These are phyloP conservation scores for Tigriopus californicus DNA, from an alignment of 2,888 invertebrate species.

Conservation along the genomic window DNA sequence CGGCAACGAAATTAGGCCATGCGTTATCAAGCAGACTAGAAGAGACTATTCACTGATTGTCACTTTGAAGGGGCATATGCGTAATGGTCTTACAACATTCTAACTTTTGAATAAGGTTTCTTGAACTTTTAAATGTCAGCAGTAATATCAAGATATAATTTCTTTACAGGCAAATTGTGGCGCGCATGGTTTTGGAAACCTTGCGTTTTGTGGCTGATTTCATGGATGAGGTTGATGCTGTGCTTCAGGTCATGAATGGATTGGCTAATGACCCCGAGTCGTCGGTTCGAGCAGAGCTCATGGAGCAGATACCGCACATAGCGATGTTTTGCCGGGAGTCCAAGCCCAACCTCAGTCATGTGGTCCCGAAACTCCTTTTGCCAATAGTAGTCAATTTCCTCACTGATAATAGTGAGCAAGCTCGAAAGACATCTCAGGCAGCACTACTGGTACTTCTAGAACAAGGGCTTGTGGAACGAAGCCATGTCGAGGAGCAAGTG, in stretches of 20 bases:
- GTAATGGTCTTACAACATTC: no score
- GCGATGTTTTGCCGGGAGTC: conserved; percentile 40
- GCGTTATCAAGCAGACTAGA: no score
- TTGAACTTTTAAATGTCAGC: no score
- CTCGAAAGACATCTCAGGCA: conserved; percentile 43
- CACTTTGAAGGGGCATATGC: no score
- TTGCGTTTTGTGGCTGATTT: conserved; percentile 31
- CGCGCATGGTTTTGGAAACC: conserved; percentile 37
- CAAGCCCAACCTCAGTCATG: conserved; percentile 27
- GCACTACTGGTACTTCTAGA: conserved; percentile 43
- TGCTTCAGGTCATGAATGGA: conserved; percentile 32
- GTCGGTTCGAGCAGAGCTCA: conserved; percentile 39
- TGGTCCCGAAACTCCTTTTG: conserved; percentile 39
- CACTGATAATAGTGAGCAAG: conserved; percentile 40
- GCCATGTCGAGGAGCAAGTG: conserved; percentile 41
- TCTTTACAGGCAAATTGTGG: conserved; percentile 37
- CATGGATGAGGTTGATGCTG: conserved; percentile 29
- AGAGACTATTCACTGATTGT: no score
- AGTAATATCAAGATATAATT: no score
- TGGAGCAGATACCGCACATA: conserved; percentile 46
- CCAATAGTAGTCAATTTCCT: conserved; percentile 42
- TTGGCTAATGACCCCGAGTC: conserved; percentile 38
- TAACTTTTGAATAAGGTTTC: no score
- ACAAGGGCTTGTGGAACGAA: conserved; percentile 39
- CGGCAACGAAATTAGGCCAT: no score